Conservation (phyloP, 1,140 invertebrate species). For the Odontomachus brunneus region DNA sequence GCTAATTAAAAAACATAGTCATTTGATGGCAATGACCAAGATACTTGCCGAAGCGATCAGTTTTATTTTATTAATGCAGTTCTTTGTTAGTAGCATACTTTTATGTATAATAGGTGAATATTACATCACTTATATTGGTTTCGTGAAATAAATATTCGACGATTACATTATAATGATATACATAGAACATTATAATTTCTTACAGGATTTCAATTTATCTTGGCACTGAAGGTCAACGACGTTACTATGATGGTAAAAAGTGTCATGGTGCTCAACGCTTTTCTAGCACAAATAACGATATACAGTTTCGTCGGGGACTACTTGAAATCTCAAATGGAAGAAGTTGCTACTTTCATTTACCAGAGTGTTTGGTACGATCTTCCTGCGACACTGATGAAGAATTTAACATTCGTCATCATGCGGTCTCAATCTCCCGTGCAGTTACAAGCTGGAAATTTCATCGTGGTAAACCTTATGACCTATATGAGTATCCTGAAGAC, state of each 20-base stretch:
- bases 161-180: background rate
- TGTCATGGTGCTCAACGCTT: background rate
- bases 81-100: slow-evolving; percentile 57
- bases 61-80: slow-evolving; percentile 35
- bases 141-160: background rate
- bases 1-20: slow-evolving; percentile 29
- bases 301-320: slow-evolving; percentile 64
- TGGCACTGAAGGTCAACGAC: slow-evolving; percentile 38
- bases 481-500: slow-evolving; percentile 66
- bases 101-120: slow-evolving; percentile 59
- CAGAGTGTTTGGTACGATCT: slow-evolving; percentile 51
- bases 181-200: too few species aligned
- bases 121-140: background rate
- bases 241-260: slow-evolving; percentile 39
- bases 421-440: slow-evolving; percentile 26
- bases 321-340: slow-evolving; percentile 58
- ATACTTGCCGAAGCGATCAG: slow-evolving; percentile 37
- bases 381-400: slow-evolving; percentile 11
- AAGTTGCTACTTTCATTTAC: slow-evolving; percentile 48
- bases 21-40: slow-evolving; percentile 27
- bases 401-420: slow-evolving; percentile 52
- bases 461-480: slow-evolving; percentile 60
- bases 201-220: slow-evolving; percentile 67
- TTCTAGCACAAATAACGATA: slow-evolving; percentile 38
- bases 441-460: slow-evolving; percentile 44